Conservation (phyloP, 2,797 vertebrate genomes). For the Pagetopsis macropterus region DNA sequence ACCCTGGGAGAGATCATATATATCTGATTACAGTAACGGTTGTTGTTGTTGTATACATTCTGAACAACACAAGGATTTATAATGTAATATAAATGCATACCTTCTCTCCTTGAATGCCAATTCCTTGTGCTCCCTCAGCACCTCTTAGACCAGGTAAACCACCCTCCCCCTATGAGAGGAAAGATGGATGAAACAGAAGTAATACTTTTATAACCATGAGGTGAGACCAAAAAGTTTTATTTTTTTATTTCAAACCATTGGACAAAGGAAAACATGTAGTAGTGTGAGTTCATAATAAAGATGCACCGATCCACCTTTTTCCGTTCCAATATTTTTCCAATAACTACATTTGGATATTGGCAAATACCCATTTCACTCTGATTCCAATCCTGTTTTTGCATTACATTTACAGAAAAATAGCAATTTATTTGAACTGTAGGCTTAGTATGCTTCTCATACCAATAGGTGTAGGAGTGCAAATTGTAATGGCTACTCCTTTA, state of each 20-base stretch:
- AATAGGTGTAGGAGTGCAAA: too few relatives aligned
- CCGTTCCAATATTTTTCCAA: not conserved
- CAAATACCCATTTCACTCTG: not conserved
- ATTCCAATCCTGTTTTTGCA: not conserved
- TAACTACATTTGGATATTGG: not conserved
- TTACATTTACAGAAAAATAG: not conserved
- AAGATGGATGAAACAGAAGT: conserved; percentile 15
- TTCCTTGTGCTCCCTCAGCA: conserved; percentile 85
- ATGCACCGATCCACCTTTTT: not conserved
- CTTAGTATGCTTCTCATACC: too few relatives aligned
- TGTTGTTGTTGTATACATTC: conserved; percentile 10
- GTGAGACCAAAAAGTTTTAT: not conserved
- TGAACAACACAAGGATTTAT: not conserved
- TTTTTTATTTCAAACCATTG: not conserved
- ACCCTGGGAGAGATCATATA: conserved; percentile 78
- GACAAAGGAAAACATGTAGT: not conserved
- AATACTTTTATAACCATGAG: not conserved
- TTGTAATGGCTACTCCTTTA: too few relatives aligned
- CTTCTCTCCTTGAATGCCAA: conserved; percentile 91
- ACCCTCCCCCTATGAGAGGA: conserved; percentile 85
- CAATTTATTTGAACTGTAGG: too few relatives aligned
- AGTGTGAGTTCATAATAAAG: not conserved
- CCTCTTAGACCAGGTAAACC: conserved; percentile 88
- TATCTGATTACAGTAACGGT: conserved; percentile 7
- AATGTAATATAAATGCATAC: conserved; percentile 61